Percentiles rank a stretch among this genome's conserved stretches.
Conservation (phyloP, 2,888 invertebrate species). For the Schizaphis graminum region DNA sequence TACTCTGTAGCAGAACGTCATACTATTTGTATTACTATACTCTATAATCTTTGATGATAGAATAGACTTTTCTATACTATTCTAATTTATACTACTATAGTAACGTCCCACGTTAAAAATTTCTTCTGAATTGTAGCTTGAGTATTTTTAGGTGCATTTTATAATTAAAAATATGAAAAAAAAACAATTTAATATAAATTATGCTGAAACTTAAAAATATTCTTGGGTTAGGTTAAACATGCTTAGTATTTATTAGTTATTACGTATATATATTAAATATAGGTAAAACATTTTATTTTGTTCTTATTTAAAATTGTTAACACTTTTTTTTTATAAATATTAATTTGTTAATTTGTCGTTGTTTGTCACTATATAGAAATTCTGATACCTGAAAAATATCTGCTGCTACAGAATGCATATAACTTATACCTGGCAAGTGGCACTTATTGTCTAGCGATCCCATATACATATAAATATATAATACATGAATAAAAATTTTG, state of each 20-base stretch:
- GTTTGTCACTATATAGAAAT: neutral
- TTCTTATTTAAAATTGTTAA: neutral
- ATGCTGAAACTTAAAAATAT: neutral
- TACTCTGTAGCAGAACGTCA: neutral
- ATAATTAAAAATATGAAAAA: neutral
- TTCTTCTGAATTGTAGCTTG: neutral
- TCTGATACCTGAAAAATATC: neutral
- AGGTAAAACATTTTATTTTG: neutral
- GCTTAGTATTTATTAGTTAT: neutral
- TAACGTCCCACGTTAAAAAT: neutral
- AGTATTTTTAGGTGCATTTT: neutral
- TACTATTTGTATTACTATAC: too few relatives aligned
- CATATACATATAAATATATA: neutral
- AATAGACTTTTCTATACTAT: too few relatives aligned
- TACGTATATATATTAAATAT: neutral
- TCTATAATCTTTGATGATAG: neutral
- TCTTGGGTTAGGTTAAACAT: too few relatives aligned
- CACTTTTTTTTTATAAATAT: neutral
- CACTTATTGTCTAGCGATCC: neutral
- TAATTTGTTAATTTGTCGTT: too few relatives aligned
- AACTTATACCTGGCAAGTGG: neutral
- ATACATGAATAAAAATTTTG: neutral
- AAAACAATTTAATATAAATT: neutral
- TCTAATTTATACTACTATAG: neutral
- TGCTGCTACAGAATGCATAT: neutral